Percentiles rank a stretch among this genome's conserved stretches.
phyloP scores from a whole-genome alignment of 2,113 vertebrate genomes.

The Chrysochloris asiatica region DNA sequence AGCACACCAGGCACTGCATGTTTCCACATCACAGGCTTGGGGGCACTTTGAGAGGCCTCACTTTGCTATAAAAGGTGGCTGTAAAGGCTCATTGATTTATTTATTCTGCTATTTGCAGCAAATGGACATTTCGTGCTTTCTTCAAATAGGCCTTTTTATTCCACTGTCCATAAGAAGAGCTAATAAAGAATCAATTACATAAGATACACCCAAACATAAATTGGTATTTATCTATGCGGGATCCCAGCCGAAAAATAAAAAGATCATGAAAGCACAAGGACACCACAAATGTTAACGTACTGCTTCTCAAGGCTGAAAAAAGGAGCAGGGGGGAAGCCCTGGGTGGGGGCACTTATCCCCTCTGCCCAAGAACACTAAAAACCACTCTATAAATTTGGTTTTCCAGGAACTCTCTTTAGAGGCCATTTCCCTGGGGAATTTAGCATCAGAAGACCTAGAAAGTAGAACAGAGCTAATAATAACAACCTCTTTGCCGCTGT shows the following conservation, averaged over 20 bases:
- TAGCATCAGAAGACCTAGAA: neutral
- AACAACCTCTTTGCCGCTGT: neutral
- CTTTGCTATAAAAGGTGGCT: neutral
- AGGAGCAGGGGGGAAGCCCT: accelerated
- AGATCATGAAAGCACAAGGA: neutral
- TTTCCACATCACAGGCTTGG: neutral
- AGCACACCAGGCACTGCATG: neutral
- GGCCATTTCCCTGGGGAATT: neutral
- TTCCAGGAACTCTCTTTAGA: slow-evolving; percentile 33
- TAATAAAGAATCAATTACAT: slow-evolving; percentile 39
- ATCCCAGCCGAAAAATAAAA: slow-evolving; percentile 8
- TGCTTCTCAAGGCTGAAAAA: neutral
- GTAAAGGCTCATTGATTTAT: neutral
- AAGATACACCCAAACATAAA: neutral
- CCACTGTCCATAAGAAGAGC: slow-evolving; percentile 47
- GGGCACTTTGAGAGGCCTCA: neutral
- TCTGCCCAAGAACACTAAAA: neutral
- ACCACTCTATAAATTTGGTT: neutral
- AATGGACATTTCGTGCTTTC: slow-evolving; percentile 4
- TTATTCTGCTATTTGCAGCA: neutral
- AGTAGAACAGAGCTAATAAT: slow-evolving; percentile 36
- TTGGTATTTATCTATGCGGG: neutral
- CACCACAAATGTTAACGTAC: accelerated
- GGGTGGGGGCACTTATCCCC: neutral
- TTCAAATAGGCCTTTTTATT: slow-evolving; percentile 42